A percentile compares a stretch with the other conserved stretches of the same genome.
Conservation (phyloP, 2,797 vertebrate species). For the Acanthurus tractus region DNA sequence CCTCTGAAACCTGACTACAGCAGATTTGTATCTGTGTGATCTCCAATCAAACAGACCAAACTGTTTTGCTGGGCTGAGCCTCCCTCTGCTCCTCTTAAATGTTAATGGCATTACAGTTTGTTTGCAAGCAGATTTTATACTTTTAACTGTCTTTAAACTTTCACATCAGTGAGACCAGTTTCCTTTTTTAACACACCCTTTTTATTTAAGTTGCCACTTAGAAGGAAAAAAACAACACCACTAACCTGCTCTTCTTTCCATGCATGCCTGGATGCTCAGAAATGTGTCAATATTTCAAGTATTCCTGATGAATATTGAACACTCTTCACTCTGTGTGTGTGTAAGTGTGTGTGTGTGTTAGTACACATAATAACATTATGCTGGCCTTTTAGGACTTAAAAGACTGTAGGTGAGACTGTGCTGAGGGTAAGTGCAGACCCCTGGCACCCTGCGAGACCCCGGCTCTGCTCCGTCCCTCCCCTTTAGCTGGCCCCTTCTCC, state of each 20-base stretch:
- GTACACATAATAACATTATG: slow-evolving; percentile 49
- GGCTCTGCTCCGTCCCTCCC: slow-evolving; percentile 71
- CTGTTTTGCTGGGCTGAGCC: not conserved
- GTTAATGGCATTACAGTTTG: not conserved
- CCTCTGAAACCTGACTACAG: not conserved
- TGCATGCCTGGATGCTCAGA: not conserved
- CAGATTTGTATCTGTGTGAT: slow-evolving; percentile 1
- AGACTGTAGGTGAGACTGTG: slow-evolving; percentile 71
- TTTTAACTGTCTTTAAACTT: not conserved
- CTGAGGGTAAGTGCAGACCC: slow-evolving; percentile 75
- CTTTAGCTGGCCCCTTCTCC: slow-evolving; percentile 78
- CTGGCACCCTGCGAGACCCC: slow-evolving; percentile 70
- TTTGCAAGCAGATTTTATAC: not conserved
- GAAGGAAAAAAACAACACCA: not conserved
- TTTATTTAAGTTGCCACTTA: not conserved
- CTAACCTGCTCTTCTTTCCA: slow-evolving; percentile 3
- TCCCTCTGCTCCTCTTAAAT: not conserved
- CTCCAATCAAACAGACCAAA: not conserved
- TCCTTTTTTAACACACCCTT: not conserved
- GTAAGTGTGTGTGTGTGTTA: slow-evolving; percentile 31
- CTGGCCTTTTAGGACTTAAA: slow-evolving; percentile 60
- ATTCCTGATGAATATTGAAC: slow-evolving; percentile 28
- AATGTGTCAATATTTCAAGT: slow-evolving; percentile 21
- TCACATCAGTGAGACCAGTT: not conserved
- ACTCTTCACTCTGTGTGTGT: slow-evolving; percentile 6